phyloP scores from a whole-genome alignment of 2,888 invertebrate genomes.

The Octonoba sinensis region DNA sequence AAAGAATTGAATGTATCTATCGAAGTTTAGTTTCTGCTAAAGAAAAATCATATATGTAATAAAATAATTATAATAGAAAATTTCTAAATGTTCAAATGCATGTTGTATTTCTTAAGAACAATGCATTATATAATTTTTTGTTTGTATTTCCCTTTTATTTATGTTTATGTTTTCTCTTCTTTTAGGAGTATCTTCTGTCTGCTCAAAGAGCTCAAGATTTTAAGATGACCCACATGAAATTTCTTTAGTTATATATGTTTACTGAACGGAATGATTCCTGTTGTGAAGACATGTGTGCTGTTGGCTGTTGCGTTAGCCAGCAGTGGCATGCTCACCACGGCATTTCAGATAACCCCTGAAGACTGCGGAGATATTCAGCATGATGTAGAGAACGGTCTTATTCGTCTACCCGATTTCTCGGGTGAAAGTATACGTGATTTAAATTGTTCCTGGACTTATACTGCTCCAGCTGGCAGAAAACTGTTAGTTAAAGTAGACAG shows the following conservation, averaged over 20 bases:
- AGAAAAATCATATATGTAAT: too few relatives aligned
- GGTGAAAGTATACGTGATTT: conserved; percentile 31
- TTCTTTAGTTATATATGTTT: conserved; percentile 18
- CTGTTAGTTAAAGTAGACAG: conserved; percentile 60
- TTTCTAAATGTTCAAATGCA: too few relatives aligned
- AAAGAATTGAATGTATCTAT: too few relatives aligned
- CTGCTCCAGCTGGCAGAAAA: conserved; percentile 57
- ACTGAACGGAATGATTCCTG: conserved; percentile 30
- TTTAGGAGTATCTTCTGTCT: too few relatives aligned
- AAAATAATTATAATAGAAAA: too few relatives aligned
- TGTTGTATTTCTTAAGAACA: too few relatives aligned
- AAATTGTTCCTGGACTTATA: conserved; percentile 59
- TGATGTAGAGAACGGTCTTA: conserved; percentile 52
- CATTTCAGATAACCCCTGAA: conserved; percentile 12
- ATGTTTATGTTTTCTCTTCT: too few relatives aligned
- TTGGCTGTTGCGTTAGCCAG: conserved; percentile 15
- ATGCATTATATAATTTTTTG: too few relatives aligned
- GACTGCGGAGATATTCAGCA: conserved; percentile 52
- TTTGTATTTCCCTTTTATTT: too few relatives aligned
- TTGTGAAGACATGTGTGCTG: conserved; percentile 25
- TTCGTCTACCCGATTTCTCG: conserved; percentile 47
- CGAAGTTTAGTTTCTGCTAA: too few relatives aligned
- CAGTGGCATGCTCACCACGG: neutral
- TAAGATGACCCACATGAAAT: neutral
- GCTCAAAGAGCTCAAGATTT: neutral